A percentile compares a stretch with the other conserved stretches of the same genome.
Evolutionary conservation across 2,888 invertebrate genomes (phyloP).

Genomic region (Diarsia brunnea): DNA sequence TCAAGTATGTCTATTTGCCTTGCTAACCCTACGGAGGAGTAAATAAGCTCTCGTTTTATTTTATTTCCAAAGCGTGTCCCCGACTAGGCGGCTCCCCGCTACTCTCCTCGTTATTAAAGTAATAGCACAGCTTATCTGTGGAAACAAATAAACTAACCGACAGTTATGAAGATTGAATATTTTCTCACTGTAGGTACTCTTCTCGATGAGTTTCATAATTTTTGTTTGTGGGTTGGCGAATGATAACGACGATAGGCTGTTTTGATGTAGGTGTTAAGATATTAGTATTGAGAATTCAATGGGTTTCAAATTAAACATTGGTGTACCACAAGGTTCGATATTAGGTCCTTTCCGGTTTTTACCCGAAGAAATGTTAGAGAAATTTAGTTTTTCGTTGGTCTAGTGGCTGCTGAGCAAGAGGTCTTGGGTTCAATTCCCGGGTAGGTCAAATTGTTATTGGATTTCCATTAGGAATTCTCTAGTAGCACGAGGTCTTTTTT

Average conservation of each 20-base stretch:
- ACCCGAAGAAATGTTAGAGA: too few relatives aligned
- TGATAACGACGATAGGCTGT: constrained; percentile 14
- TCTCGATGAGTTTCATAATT: constrained; percentile 17
- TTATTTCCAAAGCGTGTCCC: constrained; percentile 47
- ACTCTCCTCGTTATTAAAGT: constrained; percentile 30
- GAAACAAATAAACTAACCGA: constrained; percentile 55
- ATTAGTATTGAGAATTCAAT: neutral
- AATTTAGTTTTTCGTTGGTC: too few relatives aligned
- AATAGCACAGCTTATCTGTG: constrained; percentile 35
- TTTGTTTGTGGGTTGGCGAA: neutral
- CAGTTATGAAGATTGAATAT: constrained; percentile 61
- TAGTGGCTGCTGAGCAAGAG: too few relatives aligned
- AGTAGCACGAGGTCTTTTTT: too few relatives aligned
- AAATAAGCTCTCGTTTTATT: constrained; percentile 45
- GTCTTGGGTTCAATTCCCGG: too few relatives aligned
- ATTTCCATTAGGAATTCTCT: too few relatives aligned
- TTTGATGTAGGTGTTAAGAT: neutral
- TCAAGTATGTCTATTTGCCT: neutral
- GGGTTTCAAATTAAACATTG: too few relatives aligned
- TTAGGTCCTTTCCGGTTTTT: too few relatives aligned
- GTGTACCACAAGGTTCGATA: too few relatives aligned
- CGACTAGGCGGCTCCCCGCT: too few relatives aligned
- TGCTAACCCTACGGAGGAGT: constrained; percentile 29
- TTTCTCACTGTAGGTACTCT: constrained; percentile 12
- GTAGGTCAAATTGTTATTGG: too few relatives aligned